phyloP scores from a whole-genome alignment of 2,888 invertebrate species.

The Syritta pipiens region DNA sequence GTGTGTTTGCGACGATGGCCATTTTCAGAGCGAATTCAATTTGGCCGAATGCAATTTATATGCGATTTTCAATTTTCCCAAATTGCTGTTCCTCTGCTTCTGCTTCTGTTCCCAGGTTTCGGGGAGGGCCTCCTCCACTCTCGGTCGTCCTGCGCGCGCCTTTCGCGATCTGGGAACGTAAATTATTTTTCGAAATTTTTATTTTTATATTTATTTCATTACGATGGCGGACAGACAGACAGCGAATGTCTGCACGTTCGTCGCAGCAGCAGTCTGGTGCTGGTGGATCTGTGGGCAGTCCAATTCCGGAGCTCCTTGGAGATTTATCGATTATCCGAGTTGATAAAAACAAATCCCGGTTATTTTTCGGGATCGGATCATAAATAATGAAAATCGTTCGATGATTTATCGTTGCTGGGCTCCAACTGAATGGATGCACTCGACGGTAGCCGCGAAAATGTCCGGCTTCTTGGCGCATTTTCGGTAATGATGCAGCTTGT shows the following conservation, averaged over 20 bases:
- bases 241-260: slow-evolving; percentile 52
- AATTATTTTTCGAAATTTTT: slow-evolving; percentile 67
- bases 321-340: slow-evolving; percentile 69
- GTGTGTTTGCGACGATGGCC: slow-evolving; percentile 27
- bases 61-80: slow-evolving; percentile 69
- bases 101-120: slow-evolving; percentile 50
- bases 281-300: neutral
- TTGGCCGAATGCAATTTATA: slow-evolving; percentile 68
- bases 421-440: slow-evolving; percentile 7
- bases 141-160: neutral
- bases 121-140: neutral
- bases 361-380: slow-evolving; percentile 50
- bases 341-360: slow-evolving; percentile 69
- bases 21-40: slow-evolving; percentile 67
- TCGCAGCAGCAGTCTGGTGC: neutral
- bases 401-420: slow-evolving; percentile 58
- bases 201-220: slow-evolving; percentile 69
- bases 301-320: slow-evolving; percentile 52
- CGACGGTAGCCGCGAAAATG: slow-evolving; percentile 27
- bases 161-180: slow-evolving; percentile 28
- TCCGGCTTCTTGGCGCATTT: slow-evolving; percentile 30
- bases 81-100: slow-evolving; percentile 46
- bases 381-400: slow-evolving; percentile 68
- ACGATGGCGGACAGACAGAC: slow-evolving; percentile 40
- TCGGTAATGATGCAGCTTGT: slow-evolving; percentile 67